A percentile compares a stretch with the other conserved stretches of the same genome.
Evolutionary conservation across 2,888 invertebrate genomes (phyloP).

Genomic region (Trachelus stipa): DNA sequence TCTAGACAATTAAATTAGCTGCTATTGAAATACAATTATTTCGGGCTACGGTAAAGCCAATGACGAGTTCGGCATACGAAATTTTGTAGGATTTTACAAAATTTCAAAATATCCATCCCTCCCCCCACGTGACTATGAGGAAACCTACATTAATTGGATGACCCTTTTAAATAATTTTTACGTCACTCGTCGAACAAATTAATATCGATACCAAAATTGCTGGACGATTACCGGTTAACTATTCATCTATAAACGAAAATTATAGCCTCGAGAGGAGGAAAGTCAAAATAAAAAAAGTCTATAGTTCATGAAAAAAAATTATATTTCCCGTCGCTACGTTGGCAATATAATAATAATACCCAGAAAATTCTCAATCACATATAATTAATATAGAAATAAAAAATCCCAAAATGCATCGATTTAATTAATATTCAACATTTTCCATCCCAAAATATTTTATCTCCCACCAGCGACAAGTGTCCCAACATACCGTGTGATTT

Average conservation of each 20-base stretch:
- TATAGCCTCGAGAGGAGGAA: no score
- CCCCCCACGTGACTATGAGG: not conserved
- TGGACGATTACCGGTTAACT: no score
- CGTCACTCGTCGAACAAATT: not conserved
- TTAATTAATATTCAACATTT: not conserved
- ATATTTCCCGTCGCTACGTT: no score
- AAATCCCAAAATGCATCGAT: not conserved
- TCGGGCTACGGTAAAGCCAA: conserved; percentile 37
- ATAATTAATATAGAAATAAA: not conserved
- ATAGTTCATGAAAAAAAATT: no score
- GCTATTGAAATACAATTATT: conserved; percentile 59
- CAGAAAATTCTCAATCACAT: not conserved
- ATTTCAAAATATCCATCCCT: conserved; percentile 8
- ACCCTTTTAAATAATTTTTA: not conserved
- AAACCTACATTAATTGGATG: conserved; percentile 46
- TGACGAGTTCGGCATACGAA: conserved; percentile 46
- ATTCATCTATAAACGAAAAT: no score
- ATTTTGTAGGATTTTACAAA: conserved; percentile 23
- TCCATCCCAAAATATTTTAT: not conserved
- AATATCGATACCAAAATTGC: not conserved
- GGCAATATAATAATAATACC: no score
- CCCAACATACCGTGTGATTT: conserved; percentile 41
- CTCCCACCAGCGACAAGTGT: conserved; percentile 39
- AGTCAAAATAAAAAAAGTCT: no score
- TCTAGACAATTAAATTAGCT: conserved; percentile 54